Evolutionary conservation across 2,888 invertebrate species (phyloP), one percentile per base, ranked within the genome.

Genomic region (Erynnis tages): DNA sequence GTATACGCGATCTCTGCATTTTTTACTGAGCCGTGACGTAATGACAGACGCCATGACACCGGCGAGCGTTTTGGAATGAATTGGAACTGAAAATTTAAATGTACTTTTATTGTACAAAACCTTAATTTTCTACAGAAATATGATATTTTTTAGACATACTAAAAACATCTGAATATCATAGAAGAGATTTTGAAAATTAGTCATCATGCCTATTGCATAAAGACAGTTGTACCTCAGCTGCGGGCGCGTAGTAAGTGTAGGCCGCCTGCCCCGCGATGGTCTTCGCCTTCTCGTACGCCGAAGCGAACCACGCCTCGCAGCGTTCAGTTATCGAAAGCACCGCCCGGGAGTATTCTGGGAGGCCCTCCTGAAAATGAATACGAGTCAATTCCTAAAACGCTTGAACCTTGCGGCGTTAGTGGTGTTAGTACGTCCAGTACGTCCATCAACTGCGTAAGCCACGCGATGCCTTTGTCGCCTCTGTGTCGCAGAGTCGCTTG

Each of bases 351-450:
- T 76, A 66, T 61, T 88, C 88, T 46, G 82, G 60, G 21, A 86
- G 72, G 44, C 87, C 83, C 4, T 80, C 79, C 86, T 87, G 59
- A 0, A 48, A 54, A 2, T 3, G 10, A 8, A 27, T 10, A 1
- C 10, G 10, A n/a, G 1, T 23, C 5, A 23, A 6, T 4, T n/a
- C n/a, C n/a, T n/a, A n/a, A 6, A 6, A 2, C 23, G 6, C 23
- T 23, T 25, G 2, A 25, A 8, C 25, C n/a, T n/a, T n/a, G n/a
- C n/a, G n/a, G n/a, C n/a, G n/a, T n/a, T n/a, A n/a, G n/a, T n/a
- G n/a, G n/a, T n/a, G n/a, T n/a, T n/a, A 93, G 76, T 1, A 98
- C 95, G 69, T 98, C 96, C 58, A 98, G 91, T 59, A 97, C 95
- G 72, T 98, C 97, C 61, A 95, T 93, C 10, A 98, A 73, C 67